These are phyloP conservation scores for Standfussiana lucernea DNA, from an alignment of 2,888 invertebrate genomes.

Conservation along the genomic window DNA sequence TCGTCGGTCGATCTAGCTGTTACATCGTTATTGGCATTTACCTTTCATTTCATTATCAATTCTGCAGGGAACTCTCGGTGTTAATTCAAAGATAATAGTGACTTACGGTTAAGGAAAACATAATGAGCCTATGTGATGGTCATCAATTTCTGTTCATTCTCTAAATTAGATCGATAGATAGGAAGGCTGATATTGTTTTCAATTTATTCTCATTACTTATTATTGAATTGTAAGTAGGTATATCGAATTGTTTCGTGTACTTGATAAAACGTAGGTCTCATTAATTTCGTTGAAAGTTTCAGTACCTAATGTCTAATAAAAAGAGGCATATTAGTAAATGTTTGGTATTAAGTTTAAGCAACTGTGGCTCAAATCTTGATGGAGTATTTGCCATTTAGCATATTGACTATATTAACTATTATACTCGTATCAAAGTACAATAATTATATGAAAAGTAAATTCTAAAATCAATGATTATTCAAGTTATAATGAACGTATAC, in stretches of 20 bases:
- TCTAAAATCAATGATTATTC: neutral
- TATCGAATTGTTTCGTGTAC: neutral
- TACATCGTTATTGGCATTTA: neutral
- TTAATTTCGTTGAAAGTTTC: constrained; percentile 6
- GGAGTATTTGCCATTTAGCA: neutral
- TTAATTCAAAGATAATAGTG: constrained; percentile 1
- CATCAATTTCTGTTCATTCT: neutral
- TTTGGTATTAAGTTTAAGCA: neutral
- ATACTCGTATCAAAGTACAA: constrained; percentile 1
- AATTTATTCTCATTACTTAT: neutral
- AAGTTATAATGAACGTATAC: neutral
- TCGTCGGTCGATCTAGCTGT: too few relatives aligned
- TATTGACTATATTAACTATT: neutral
- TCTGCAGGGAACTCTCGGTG: neutral
- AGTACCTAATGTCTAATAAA: neutral
- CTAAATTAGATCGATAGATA: neutral
- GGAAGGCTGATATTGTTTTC: neutral
- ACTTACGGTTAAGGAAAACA: neutral
- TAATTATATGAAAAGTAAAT: too few relatives aligned
- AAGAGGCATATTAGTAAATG: neutral
- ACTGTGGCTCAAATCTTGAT: neutral
- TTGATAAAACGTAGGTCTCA: neutral
- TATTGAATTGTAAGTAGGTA: constrained; percentile 1
- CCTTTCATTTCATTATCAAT: neutral
- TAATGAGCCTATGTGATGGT: neutral